These are phyloP conservation scores for Nyctalus aviator DNA, from an alignment of 2,797 vertebrate species.

Conservation along the genomic window DNA sequence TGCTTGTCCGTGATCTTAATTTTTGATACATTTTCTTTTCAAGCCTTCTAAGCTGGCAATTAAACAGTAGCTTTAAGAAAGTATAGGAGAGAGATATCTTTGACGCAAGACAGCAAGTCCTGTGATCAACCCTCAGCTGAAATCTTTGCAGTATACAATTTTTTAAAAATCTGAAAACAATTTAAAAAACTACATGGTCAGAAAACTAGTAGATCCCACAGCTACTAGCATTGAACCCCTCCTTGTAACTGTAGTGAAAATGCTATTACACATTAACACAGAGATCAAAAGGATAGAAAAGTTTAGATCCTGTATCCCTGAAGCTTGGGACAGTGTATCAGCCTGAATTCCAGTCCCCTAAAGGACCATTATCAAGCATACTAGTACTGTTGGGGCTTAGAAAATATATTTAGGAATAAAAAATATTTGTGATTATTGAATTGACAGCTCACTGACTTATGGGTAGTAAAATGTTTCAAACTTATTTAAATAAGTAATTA, in stretches of 20 bases:
- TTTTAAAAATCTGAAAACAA: not conserved
- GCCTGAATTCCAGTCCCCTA: not conserved
- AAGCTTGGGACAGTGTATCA: not conserved
- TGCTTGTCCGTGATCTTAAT: slow-evolving; percentile 34
- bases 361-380: not conserved
- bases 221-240: not conserved
- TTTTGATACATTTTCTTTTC: slow-evolving; percentile 1
- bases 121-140: not conserved
- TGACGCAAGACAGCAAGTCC: not conserved
- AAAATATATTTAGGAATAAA: slow-evolving; percentile 44
- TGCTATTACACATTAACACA: not conserved
- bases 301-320: not conserved
- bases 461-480: not conserved
- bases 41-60: not conserved
- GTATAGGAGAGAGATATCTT: not conserved
- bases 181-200: not conserved
- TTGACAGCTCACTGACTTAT: not conserved
- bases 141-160: not conserved
- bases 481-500: slow-evolving; percentile 24
- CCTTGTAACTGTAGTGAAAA: not conserved
- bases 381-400: not conserved
- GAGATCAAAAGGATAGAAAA: not conserved
- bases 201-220: not conserved
- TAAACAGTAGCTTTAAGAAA: slow-evolving; percentile 22
- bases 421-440: slow-evolving; percentile 36